Evolutionary conservation across 1,140 invertebrate species (phyloP).

Genomic region (Artemia franciscana): DNA sequence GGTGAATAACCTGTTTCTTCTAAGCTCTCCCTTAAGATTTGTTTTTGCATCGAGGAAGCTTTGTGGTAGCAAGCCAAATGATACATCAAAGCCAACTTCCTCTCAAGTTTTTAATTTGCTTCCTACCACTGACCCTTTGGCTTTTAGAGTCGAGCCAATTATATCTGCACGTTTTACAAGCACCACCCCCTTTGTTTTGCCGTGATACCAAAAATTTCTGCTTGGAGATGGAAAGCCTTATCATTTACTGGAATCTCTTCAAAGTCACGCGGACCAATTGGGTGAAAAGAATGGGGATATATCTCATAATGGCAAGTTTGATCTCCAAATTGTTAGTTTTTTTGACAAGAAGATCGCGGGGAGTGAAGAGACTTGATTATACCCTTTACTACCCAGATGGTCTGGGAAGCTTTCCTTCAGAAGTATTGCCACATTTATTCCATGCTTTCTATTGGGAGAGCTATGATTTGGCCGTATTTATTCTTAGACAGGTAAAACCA

Average conservation of each 20-base stretch:
- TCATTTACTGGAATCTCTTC: conserved; percentile 11
- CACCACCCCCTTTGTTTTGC: conserved; percentile 72
- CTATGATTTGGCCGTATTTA: conserved; percentile 89
- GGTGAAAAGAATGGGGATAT: conserved; percentile 1
- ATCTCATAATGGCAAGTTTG: conserved; percentile 2
- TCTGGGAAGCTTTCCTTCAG: conserved; percentile 81
- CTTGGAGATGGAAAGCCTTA: conserved; percentile 79
- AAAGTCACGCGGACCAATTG: conserved; percentile 11
- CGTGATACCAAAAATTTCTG: conserved; percentile 90
- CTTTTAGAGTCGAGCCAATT: conserved; percentile 75
- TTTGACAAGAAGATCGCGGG: conserved; percentile 96
- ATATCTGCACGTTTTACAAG: conserved; percentile 74
- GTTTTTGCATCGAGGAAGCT: conserved; percentile 73
- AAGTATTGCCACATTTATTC: conserved; percentile 87
- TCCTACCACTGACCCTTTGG: conserved; percentile 89
- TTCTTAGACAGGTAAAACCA: conserved; percentile 55
- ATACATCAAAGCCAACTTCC: conserved; percentile 34
- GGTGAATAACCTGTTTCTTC: conserved; percentile 84
- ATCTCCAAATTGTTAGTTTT: conserved; percentile 14
- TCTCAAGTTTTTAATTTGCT: conserved; percentile 97
- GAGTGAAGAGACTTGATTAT: conserved; percentile 82
- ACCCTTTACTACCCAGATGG: conserved; percentile 95
- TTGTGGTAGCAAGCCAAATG: conserved; percentile 20
- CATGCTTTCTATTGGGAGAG: conserved; percentile 99
- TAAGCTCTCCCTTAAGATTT: conserved; percentile 79